These are phyloP conservation scores for Cinclus mexicanus DNA, from an alignment of 2,113 vertebrate species.

Conservation along the genomic window DNA sequence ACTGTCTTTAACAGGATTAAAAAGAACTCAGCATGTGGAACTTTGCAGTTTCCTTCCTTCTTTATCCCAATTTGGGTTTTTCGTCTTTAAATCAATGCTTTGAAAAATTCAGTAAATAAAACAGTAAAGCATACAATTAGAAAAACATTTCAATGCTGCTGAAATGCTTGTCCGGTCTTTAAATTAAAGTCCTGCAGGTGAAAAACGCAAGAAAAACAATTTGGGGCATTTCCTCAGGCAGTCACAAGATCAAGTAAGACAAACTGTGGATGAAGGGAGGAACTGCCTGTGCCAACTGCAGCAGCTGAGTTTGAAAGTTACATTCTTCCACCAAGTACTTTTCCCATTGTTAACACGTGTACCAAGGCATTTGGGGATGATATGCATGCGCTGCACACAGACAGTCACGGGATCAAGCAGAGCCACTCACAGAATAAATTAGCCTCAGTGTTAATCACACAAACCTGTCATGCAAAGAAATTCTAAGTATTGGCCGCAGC, in stretches of 20 bases:
- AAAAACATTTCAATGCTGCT: neutral
- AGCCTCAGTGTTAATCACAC: neutral
- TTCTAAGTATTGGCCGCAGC: neutral
- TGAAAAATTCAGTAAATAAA: neutral
- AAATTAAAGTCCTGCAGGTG: slow-evolving; percentile 28
- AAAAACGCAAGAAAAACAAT: slow-evolving; percentile 30
- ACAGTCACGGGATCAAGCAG: slow-evolving; percentile 27
- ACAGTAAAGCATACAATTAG: neutral
- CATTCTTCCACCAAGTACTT: slow-evolving; percentile 52
- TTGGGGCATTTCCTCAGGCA: slow-evolving; percentile 20
- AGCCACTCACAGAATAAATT: slow-evolving; percentile 23
- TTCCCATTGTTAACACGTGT: slow-evolving; percentile 53
- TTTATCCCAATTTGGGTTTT: neutral
- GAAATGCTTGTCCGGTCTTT: slow-evolving; percentile 21
- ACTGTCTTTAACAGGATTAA: too few relatives aligned
- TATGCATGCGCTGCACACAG: slow-evolving; percentile 9
- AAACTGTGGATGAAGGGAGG: neutral
- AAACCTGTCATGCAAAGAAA: neutral
- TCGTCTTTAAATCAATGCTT: neutral
- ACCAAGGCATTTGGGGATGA: slow-evolving; percentile 10
- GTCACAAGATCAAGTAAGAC: slow-evolving; percentile 52
- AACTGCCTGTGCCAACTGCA: slow-evolving; percentile 32
- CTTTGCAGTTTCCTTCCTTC: neutral
- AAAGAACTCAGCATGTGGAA: neutral
- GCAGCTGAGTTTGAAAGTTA: slow-evolving; percentile 59